Base-by-base conservation (phyloP, 2,113 vertebrate genomes). In the Holacanthus passer region DNA sequence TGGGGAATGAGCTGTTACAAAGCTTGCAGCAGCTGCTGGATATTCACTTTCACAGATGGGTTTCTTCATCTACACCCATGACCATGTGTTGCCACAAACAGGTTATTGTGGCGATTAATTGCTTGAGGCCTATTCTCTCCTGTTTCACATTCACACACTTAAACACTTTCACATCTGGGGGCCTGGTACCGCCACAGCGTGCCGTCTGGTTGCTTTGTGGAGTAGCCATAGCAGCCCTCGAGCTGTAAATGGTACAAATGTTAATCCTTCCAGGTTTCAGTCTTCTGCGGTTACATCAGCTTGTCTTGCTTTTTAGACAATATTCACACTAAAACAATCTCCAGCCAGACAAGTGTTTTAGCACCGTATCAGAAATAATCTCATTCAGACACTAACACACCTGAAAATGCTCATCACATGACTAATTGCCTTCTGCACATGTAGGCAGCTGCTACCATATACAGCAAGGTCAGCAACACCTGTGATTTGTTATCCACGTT, bases 221-320 rank as follows among this genome's bases (percentile, higher is more conserved):
- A 16, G 64, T 29, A 22, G 3, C 27, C 20, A 17, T 7, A 66
- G 47, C 56, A 47, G 52, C 64, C 67, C 52, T 43, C 1, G 13
- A 84, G 83, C 71, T 41, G 14, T 67, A 76, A 73, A 73, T 43
- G 55, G n/a, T 17, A 73, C 19, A 50, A n/a, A 9, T 73, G 55
- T 73, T 17, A 8, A 11, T 47, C 31, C 24, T 24, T n/a, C 16
- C 24, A 35, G 50, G 39, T 48, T 22, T 62, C 69, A 73, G 65
- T 37, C 79, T 74, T 43, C 32, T 1, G 81, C 67, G 82, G 82
- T 75, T 72, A 79, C 50, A 63, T 74, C 43, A 63, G 24, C 11
- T 62, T 65, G 29, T 71, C 43, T 22, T n/a, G 35, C 8, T 37
- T 37, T 37, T 37, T n/a, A n/a, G n/a, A n/a, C n/a, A n/a, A n/a